A percentile compares a stretch with the other conserved stretches of the same genome.
These are phyloP conservation scores for Lordiphosa mommai DNA, from an alignment of 1,140 invertebrate genomes.

Conservation along the genomic window DNA sequence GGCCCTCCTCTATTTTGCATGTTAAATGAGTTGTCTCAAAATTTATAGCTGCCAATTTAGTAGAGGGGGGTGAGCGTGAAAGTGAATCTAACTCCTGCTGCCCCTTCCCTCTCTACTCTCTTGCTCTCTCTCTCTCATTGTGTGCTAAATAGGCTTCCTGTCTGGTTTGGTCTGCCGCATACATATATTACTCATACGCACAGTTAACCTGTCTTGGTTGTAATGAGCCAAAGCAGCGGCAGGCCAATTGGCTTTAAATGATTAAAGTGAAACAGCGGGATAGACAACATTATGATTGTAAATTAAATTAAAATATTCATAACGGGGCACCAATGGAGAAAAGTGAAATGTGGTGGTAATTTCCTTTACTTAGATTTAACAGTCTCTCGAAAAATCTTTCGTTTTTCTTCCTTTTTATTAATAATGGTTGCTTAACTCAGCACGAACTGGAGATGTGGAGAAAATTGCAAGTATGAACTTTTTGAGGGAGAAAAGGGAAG, in stretches of 20 bases:
- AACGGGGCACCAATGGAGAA: constrained; percentile 9
- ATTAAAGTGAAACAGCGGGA: constrained; percentile 15
- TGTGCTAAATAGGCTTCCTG: constrained; percentile 71
- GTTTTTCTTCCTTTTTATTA: neutral
- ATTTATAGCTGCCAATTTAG: constrained; percentile 51
- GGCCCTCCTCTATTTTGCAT: constrained; percentile 43
- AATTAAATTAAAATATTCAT: constrained; percentile 64
- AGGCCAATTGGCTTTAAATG: constrained; percentile 14
- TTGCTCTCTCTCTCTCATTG: constrained; percentile 36
- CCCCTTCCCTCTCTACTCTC: neutral
- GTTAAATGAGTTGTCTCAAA: constrained; percentile 66
- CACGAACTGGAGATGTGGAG: constrained; percentile 87
- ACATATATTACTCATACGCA: constrained; percentile 70
- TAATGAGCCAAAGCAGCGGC: constrained; percentile 21
- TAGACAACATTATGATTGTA: constrained; percentile 38
- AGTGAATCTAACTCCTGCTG: constrained; percentile 15
- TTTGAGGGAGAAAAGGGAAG: no score
- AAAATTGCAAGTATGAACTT: no score
- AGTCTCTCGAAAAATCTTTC: constrained; percentile 5
- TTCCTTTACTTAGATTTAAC: neutral
- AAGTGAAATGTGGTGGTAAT: constrained; percentile 52
- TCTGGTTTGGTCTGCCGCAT: constrained; percentile 4
- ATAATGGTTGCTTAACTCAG: constrained; percentile 43
- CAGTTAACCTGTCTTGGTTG: constrained; percentile 49
- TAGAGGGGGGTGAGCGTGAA: constrained; percentile 20